A percentile compares a stretch with the other conserved stretches of the same genome.
These are phyloP conservation scores for Campaea margaritaria DNA, from an alignment of 2,888 invertebrate species.

Conservation along the genomic window DNA sequence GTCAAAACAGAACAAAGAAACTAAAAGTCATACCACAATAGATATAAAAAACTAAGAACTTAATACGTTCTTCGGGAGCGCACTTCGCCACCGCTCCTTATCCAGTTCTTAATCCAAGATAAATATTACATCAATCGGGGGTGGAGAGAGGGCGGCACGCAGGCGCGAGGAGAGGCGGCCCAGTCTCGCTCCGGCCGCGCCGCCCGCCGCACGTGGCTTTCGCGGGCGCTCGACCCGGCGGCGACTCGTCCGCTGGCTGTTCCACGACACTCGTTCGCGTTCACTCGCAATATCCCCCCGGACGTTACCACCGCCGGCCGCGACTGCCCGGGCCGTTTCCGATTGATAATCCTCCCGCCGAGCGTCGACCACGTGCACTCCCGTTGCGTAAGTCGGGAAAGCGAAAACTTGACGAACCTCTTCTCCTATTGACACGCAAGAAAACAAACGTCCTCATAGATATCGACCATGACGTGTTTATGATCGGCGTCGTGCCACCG, in stretches of 20 bases:
- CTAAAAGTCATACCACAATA: constrained; percentile 10
- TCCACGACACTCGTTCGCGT: constrained; percentile 53
- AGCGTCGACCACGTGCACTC: constrained; percentile 62
- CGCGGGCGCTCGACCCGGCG: constrained; percentile 72
- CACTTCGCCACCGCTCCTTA: constrained; percentile 66
- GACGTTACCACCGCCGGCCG: constrained; percentile 34
- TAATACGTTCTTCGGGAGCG: constrained; percentile 44
- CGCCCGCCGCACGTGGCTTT: constrained; percentile 72
- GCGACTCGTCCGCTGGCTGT: constrained; percentile 71
- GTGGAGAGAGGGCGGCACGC: constrained; percentile 63
- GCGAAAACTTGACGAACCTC: constrained; percentile 60
- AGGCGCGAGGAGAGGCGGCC: constrained; percentile 65
- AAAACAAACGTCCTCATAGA: constrained; percentile 67
- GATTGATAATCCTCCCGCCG: constrained; percentile 29
- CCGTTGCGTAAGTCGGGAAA: constrained; percentile 76
- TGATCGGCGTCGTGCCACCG: constrained; percentile 53
- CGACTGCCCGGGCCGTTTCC: constrained; percentile 32
- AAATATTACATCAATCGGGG: constrained; percentile 84
- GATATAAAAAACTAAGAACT: constrained; percentile 23
- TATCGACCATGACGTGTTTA: constrained; percentile 76
- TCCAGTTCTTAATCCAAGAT: constrained; percentile 83
- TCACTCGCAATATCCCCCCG: constrained; percentile 34
- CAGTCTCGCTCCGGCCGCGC: constrained; percentile 82
- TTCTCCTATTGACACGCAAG: constrained; percentile 76
- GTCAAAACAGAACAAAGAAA: constrained; percentile 20